These are phyloP conservation scores for Molanna angustata DNA, from an alignment of 2,888 invertebrate species.

Conservation along the genomic window DNA sequence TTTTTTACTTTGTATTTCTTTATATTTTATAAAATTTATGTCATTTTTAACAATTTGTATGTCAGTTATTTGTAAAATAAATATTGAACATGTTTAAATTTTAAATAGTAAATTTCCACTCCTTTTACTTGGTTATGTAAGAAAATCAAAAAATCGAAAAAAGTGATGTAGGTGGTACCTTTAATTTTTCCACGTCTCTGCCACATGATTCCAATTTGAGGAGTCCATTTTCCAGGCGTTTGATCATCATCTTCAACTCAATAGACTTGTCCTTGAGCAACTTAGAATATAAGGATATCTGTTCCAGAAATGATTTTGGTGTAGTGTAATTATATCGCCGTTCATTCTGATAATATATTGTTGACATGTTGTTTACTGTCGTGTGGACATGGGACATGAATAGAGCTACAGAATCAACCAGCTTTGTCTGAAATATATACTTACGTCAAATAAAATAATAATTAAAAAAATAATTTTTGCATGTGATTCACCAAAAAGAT, in stretches of 20 bases:
- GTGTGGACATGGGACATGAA: slow-evolving; percentile 92
- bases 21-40: too few species aligned
- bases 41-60: too few species aligned
- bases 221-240: slow-evolving; percentile 81
- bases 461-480: neutral
- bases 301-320: slow-evolving; percentile 92
- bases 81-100: too few species aligned
- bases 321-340: slow-evolving; percentile 93
- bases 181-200: slow-evolving; percentile 80
- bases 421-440: slow-evolving; percentile 43
- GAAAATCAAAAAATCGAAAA: too few species aligned
- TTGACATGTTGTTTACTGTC: slow-evolving; percentile 83
- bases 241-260: slow-evolving; percentile 72
- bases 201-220: slow-evolving; percentile 84
- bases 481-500: too few species aligned
- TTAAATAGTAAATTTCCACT: too few species aligned
- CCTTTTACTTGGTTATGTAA: too few species aligned
- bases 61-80: too few species aligned
- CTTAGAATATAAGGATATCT: slow-evolving; percentile 79
- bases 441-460: neutral
- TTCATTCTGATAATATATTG: slow-evolving; percentile 77
- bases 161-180: too few species aligned
- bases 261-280: slow-evolving; percentile 64
- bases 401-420: slow-evolving; percentile 66
- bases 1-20: too few species aligned